Conservation (phyloP, 1,140 invertebrate species). For the Heliconius hewitsoni region DNA sequence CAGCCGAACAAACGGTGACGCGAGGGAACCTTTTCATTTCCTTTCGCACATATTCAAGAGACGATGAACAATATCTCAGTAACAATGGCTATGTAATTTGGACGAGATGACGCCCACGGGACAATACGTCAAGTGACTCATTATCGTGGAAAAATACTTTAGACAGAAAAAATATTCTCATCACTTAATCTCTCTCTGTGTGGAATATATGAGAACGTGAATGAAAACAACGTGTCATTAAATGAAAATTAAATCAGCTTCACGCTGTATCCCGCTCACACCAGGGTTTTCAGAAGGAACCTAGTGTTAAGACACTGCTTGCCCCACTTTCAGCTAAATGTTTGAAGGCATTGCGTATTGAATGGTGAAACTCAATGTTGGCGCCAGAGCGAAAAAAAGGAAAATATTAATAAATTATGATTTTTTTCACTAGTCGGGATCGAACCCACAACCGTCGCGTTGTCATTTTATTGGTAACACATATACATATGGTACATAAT, state of each 20-base stretch:
- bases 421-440: too few species aligned
- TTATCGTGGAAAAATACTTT: constrained; percentile 73
- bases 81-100: constrained; percentile 77
- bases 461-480: neutral
- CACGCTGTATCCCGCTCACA: too few species aligned
- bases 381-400: too few species aligned
- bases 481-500: neutral
- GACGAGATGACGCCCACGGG: constrained; percentile 67
- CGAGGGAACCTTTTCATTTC: constrained; percentile 70
- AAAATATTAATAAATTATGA: too few species aligned
- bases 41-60: constrained; percentile 74
- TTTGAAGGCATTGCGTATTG: too few species aligned
- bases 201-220: constrained; percentile 19
- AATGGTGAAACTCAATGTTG: too few species aligned
- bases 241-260: too few species aligned
- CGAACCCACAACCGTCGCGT: too few species aligned
- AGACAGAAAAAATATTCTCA: constrained; percentile 63
- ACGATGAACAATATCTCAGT: constrained; percentile 71
- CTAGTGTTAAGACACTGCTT: too few species aligned
- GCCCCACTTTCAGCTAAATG: too few species aligned
- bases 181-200: constrained; percentile 22
- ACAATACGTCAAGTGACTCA: constrained; percentile 77
- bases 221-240: neutral
- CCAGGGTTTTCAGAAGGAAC: too few species aligned
- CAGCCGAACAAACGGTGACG: constrained; percentile 54